phyloP scores from a whole-genome alignment of 2,113 vertebrate genomes.

The Gavia stellata region DNA sequence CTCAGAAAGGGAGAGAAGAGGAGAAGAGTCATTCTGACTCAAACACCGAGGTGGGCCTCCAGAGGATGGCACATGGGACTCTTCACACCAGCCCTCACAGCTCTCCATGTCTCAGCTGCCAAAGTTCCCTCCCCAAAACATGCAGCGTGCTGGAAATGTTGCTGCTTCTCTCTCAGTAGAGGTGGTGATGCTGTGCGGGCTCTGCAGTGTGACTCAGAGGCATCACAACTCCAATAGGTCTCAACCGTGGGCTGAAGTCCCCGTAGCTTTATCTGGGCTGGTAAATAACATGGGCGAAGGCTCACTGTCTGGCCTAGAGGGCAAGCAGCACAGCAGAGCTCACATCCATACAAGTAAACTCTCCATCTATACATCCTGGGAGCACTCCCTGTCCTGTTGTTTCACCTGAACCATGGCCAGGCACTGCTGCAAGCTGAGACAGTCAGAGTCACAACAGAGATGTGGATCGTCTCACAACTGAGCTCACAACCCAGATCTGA shows the following conservation, averaged over 20 bases:
- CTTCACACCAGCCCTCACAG: background rate
- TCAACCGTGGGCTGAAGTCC: background rate
- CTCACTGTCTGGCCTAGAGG: background rate
- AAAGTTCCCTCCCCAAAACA: background rate
- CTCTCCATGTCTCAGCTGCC: background rate
- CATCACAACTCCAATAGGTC: background rate
- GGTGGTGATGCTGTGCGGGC: background rate
- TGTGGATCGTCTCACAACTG: background rate
- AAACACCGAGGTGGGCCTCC: background rate
- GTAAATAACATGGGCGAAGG: background rate
- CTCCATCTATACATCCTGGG: background rate
- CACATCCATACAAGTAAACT: background rate
- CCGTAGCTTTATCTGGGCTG: background rate
- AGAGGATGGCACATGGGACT: background rate
- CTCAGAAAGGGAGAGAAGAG: conserved; percentile 32
- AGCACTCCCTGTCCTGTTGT: background rate
- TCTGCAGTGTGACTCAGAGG: background rate
- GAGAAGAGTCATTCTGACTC: conserved; percentile 37
- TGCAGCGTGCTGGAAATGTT: background rate
- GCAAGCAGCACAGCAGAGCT: background rate
- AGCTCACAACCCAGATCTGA: background rate
- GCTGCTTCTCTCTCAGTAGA: background rate
- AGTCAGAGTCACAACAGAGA: background rate
- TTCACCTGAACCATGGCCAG: background rate
- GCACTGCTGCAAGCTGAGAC: background rate